Evolutionary conservation across 1,140 invertebrate species (phyloP).

Genomic region (Cyrtorhinus lividipennis): DNA sequence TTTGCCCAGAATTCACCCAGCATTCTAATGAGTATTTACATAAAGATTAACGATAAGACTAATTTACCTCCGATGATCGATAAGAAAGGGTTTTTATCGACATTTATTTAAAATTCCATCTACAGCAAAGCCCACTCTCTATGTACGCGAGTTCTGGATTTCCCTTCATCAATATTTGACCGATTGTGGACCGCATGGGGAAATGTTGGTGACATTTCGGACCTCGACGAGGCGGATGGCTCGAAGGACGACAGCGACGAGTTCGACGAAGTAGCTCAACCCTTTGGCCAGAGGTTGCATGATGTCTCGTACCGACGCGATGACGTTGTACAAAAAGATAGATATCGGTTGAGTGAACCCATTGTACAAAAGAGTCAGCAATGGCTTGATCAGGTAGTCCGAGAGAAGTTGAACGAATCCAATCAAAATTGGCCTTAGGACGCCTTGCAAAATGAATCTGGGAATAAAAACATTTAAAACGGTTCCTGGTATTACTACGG

Average conservation of each 20-base stretch:
- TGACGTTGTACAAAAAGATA: conserved; percentile 43
- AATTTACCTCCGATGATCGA: no score
- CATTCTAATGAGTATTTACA: no score
- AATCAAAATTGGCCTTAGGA: conserved; percentile 40
- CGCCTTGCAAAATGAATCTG: conserved; percentile 39
- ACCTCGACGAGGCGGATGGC: conserved; percentile 31
- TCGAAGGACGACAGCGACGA: conserved; percentile 33
- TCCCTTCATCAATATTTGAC: no score
- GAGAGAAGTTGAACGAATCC: conserved; percentile 44
- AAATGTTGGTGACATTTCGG: conserved; percentile 1
- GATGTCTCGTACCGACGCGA: conserved; percentile 42
- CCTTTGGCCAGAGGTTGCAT: conserved; percentile 42
- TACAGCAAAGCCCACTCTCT: no score
- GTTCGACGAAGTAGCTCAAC: conserved; percentile 35
- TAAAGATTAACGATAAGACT: no score
- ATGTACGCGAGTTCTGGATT: no score
- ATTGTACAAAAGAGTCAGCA: conserved; percentile 46
- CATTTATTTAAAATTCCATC: no score
- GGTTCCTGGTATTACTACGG: no score
- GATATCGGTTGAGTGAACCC: conserved; percentile 44
- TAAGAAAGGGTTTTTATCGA: no score
- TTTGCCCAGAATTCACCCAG: no score
- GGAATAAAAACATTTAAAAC: conserved; percentile 22
- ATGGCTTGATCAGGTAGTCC: conserved; percentile 49
- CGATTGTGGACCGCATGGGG: not conserved